A percentile compares a stretch with the other conserved stretches of the same genome.
phyloP scores from a whole-genome alignment of 2,797 vertebrate genomes.

The Helostoma temminkii region DNA sequence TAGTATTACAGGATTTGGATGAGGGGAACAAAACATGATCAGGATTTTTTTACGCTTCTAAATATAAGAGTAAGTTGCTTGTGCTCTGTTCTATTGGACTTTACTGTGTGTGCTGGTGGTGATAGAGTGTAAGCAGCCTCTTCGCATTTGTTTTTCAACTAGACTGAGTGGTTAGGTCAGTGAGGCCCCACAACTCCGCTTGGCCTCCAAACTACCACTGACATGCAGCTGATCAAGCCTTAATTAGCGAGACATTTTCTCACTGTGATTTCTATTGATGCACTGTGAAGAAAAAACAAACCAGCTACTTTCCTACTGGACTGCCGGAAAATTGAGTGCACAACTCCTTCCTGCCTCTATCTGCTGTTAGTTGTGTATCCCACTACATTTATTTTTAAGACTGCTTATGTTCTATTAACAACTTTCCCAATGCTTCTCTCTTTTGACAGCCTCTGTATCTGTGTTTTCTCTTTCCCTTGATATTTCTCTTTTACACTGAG shows the following conservation, averaged over 20 bases:
- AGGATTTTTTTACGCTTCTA: not conserved
- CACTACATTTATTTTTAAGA: constrained; percentile 3
- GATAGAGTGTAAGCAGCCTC: constrained; percentile 38
- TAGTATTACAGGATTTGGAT: constrained; percentile 1
- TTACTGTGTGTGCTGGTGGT: constrained; percentile 20
- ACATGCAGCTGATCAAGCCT: constrained; percentile 93
- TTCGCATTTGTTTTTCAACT: constrained; percentile 54
- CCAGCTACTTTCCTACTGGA: constrained; percentile 88
- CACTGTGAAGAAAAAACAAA: constrained; percentile 85
- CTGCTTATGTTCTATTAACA: constrained; percentile 5
- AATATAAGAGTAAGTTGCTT: constrained; percentile 2
- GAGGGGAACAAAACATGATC: not conserved
- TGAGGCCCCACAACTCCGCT: constrained; percentile 60
- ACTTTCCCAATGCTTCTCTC: constrained; percentile 30
- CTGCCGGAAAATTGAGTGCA: constrained; percentile 86
- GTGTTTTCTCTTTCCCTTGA: constrained; percentile 22
- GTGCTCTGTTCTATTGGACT: constrained; percentile 16
- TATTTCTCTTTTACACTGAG: not conserved
- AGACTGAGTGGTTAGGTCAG: constrained; percentile 59
- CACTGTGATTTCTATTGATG: constrained; percentile 96
- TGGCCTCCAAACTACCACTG: constrained; percentile 88
- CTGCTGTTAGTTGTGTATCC: constrained; percentile 31
- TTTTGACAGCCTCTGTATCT: constrained; percentile 22
- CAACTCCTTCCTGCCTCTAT: constrained; percentile 45
- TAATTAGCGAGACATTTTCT: constrained; percentile 99